A percentile compares a stretch with the other conserved stretches of the same genome.
These are phyloP conservation scores for Torymus aiolomorphi DNA, from an alignment of 2,888 invertebrate species.

Conservation along the genomic window DNA sequence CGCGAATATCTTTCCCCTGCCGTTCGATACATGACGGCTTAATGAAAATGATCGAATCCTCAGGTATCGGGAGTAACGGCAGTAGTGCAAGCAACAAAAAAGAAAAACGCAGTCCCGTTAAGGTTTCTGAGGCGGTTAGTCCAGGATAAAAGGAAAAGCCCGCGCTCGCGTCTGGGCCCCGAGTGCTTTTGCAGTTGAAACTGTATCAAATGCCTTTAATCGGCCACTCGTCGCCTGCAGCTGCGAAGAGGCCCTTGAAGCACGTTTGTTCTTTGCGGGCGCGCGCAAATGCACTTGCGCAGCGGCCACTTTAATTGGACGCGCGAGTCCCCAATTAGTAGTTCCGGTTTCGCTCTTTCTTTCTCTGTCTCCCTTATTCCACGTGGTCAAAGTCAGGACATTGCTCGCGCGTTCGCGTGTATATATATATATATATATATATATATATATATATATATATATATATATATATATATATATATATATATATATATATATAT, in stretches of 20 bases:
- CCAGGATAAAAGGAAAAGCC: too few relatives aligned
- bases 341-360: constrained; percentile 30
- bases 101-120: not conserved
- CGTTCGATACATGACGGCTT: too few relatives aligned
- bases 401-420: not conserved
- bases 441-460: too few relatives aligned
- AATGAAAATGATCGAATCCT: too few relatives aligned
- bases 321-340: constrained; percentile 61
- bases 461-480: too few relatives aligned
- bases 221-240: constrained; percentile 14
- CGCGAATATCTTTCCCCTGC: too few relatives aligned
- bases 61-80: too few relatives aligned
- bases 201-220: constrained; percentile 37
- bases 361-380: not conserved
- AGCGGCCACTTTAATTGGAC: constrained; percentile 44
- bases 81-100: too few relatives aligned
- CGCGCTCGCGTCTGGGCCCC: not conserved
- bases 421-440: too few relatives aligned
- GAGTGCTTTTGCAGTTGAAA: not conserved
- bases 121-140: not conserved
- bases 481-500: too few relatives aligned
- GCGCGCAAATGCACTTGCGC: too few relatives aligned
- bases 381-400: not conserved
- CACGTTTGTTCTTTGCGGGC: constrained; percentile 34
- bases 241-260: constrained; percentile 1